Conservation (phyloP, 2,888 invertebrate genomes). For the Chromoteleia sp. region DNA sequence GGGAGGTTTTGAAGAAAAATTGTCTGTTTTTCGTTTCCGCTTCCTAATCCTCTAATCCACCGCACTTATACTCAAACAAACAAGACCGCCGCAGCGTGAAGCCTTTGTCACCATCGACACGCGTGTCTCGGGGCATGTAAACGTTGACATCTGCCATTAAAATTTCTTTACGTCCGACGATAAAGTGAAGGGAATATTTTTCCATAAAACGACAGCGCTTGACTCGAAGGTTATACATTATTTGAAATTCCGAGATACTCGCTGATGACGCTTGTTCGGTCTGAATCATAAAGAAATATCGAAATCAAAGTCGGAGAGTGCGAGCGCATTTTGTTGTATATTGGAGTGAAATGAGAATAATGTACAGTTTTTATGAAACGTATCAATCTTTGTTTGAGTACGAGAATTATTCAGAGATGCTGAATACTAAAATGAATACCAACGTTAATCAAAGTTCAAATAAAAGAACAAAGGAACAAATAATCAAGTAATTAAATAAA, state of each 20-base stretch:
- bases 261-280: slow-evolving; percentile 34
- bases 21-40: slow-evolving; percentile 56
- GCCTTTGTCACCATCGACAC: slow-evolving; percentile 48
- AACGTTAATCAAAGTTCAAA: too few species aligned
- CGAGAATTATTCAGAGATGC: not conserved
- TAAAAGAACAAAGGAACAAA: too few species aligned
- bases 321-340: slow-evolving; percentile 8
- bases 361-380: slow-evolving; percentile 11
- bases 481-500: too few species aligned
- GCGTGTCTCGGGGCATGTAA: slow-evolving; percentile 39
- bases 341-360: slow-evolving; percentile 14
- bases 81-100: slow-evolving; percentile 53
- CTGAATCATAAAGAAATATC: slow-evolving; percentile 45
- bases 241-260: slow-evolving; percentile 51
- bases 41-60: slow-evolving; percentile 63
- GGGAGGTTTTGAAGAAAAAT: slow-evolving; percentile 55
- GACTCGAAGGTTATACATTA: slow-evolving; percentile 53
- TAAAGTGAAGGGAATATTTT: slow-evolving; percentile 53
- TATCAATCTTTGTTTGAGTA: slow-evolving; percentile 30
- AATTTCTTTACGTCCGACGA: slow-evolving; percentile 35
- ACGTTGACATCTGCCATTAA: slow-evolving; percentile 52
- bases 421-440: not conserved
- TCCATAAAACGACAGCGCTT: slow-evolving; percentile 36
- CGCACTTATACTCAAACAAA: slow-evolving; percentile 54
- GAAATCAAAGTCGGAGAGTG: slow-evolving; percentile 36